phyloP scores from a whole-genome alignment of 2,797 vertebrate species.

The Sebastes vulpes region DNA sequence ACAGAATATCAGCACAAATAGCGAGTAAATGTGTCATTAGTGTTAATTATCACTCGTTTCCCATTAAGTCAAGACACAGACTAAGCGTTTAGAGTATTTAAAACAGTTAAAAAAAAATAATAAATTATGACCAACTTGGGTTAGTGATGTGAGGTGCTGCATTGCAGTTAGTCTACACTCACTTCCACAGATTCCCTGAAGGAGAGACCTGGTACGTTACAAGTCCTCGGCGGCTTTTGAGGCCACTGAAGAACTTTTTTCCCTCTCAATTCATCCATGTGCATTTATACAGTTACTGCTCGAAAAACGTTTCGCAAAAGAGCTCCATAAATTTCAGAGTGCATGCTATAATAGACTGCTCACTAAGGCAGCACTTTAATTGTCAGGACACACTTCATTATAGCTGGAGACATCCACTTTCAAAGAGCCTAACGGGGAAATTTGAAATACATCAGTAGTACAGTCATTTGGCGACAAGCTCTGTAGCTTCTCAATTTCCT shows the following conservation, averaged over 20 bases:
- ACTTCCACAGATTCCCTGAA: constrained; percentile 61
- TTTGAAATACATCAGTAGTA: constrained; percentile 67
- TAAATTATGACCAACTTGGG: constrained; percentile 8
- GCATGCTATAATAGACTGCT: constrained; percentile 40
- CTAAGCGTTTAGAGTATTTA: constrained; percentile 43
- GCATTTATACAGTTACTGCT: constrained; percentile 49
- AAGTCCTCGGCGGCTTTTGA: constrained; percentile 31
- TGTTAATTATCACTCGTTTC: constrained; percentile 59
- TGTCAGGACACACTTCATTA: constrained; percentile 69
- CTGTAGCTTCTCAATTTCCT: constrained; percentile 62
- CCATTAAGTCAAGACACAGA: constrained; percentile 27
- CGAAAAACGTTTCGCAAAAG: constrained; percentile 22
- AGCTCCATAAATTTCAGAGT: constrained; percentile 54
- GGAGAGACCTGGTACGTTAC: constrained; percentile 45
- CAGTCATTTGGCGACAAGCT: constrained; percentile 58
- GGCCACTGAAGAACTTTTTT: constrained; percentile 38
- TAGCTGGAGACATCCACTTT: constrained; percentile 60
- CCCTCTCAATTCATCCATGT: constrained; percentile 42
- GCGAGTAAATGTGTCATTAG: constrained; percentile 53
- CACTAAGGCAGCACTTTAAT: constrained; percentile 61
- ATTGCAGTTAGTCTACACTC: constrained; percentile 56
- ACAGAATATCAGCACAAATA: constrained; percentile 5
- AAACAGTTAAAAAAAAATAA: constrained; percentile 19
- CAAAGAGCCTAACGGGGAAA: constrained; percentile 54
- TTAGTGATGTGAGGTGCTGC: constrained; percentile 55